Conservation (phyloP, 92 coral and sea anemone species). For the Phenganax stokvisi region DNA sequence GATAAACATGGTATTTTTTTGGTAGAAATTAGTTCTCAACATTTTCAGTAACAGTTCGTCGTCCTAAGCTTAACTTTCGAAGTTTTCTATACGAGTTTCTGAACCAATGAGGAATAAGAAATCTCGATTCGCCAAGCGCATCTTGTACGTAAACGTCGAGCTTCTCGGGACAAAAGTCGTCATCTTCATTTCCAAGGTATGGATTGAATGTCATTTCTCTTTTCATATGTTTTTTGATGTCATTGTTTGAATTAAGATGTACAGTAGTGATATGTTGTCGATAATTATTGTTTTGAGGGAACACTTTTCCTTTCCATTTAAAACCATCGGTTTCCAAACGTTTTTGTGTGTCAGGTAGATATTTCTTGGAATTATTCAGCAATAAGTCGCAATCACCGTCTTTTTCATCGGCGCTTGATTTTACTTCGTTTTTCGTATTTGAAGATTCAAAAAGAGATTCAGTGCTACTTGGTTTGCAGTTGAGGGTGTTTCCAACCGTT, state of each 20-base stretch:
- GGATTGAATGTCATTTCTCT: slow-evolving; percentile 7
- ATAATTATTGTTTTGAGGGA: neutral
- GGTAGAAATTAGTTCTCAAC: neutral
- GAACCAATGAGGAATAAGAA: slow-evolving; percentile 25
- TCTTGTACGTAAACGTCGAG: neutral
- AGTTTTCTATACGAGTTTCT: slow-evolving; percentile 33
- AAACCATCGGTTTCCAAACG: neutral
- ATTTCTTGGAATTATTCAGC: neutral
- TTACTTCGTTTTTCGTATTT: neutral
- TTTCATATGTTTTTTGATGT: neutral
- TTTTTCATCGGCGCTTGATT: neutral
- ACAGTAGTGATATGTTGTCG: neutral
- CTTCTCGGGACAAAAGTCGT: slow-evolving; percentile 2
- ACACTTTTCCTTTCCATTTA: neutral
- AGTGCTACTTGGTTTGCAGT: neutral
- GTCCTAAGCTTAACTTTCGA: slow-evolving; percentile 4
- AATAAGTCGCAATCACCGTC: neutral
- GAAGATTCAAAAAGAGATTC: neutral
- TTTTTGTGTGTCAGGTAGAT: neutral
- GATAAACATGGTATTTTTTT: too few relatives aligned
- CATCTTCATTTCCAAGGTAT: neutral
- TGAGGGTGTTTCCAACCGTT: neutral
- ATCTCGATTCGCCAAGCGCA: slow-evolving; percentile 19
- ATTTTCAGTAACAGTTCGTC: neutral
- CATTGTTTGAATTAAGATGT: slow-evolving; percentile 2